Evolutionary conservation across 2,113 vertebrate genomes (phyloP).

Genomic region (Mustelus asterias): DNA sequence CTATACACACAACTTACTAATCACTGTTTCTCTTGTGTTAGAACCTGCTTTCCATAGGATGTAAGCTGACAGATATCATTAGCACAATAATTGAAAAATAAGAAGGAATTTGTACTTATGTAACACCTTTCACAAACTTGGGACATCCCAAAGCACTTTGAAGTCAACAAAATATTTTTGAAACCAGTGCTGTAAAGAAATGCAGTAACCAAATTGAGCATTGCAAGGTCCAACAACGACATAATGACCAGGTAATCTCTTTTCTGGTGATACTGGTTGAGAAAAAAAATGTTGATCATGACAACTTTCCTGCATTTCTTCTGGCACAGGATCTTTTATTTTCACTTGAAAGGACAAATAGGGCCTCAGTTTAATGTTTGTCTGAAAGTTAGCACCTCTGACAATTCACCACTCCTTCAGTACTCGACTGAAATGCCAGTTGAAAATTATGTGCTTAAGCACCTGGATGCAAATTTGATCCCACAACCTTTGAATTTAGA

Average conservation of each 20-base stretch:
- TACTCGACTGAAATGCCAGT: not conserved
- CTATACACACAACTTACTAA: not conserved
- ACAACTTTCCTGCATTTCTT: not conserved
- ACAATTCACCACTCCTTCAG: not conserved
- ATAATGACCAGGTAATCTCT: no score
- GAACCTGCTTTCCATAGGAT: constrained; percentile 3
- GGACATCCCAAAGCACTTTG: not conserved
- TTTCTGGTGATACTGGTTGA: not conserved
- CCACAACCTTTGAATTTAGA: not conserved
- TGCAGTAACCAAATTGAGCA: not conserved
- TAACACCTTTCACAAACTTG: not conserved
- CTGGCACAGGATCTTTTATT: not conserved
- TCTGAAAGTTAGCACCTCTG: not conserved
- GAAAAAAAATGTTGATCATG: not conserved
- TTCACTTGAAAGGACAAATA: not conserved
- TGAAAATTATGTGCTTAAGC: not conserved
- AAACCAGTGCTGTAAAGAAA: not conserved
- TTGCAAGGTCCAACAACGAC: not conserved
- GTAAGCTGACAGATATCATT: not conserved
- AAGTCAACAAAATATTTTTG: not conserved
- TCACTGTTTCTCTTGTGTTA: not conserved
- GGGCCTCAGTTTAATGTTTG: not conserved
- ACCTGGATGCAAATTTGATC: not conserved
- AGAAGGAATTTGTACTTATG: not conserved
- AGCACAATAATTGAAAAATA: constrained; percentile 22